Conservation (phyloP, 2,797 vertebrate species). For the Coluber constrictor region DNA sequence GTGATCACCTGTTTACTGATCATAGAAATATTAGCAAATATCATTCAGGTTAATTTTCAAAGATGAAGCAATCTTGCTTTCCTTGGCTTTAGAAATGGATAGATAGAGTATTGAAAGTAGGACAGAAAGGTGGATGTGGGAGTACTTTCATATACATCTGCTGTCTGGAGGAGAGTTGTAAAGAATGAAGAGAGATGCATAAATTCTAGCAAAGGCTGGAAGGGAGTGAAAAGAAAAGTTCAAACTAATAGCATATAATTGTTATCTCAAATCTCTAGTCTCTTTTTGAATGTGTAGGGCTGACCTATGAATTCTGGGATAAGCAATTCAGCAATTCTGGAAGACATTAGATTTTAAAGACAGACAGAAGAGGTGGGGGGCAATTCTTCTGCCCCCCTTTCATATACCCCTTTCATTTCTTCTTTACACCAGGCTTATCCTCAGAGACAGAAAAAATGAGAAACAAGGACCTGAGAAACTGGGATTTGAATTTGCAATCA, state of each 20-base stretch:
- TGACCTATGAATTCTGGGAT: neutral
- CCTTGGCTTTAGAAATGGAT: neutral
- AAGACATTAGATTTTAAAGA: neutral
- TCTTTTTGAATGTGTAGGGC: neutral
- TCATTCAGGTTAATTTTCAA: neutral
- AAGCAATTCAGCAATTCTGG: neutral
- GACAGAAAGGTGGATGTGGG: neutral
- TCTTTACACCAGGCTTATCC: neutral
- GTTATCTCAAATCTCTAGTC: neutral
- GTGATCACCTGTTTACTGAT: neutral
- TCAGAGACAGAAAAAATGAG: neutral
- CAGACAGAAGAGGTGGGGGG: neutral
- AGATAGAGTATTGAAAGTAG: neutral
- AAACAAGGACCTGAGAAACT: neutral
- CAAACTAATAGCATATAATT: neutral
- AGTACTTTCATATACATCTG: neutral
- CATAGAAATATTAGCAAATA: neutral
- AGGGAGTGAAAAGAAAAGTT: neutral
- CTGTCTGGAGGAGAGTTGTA: neutral
- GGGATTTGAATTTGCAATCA: neutral
- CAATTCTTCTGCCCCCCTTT: neutral
- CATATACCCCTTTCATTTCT: neutral
- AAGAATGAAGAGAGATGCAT: neutral
- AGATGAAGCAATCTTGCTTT: neutral
- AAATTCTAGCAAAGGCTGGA: neutral